Base-by-base conservation (phyloP, 2,797 vertebrate species). In the Podarcis siculus region DNA sequence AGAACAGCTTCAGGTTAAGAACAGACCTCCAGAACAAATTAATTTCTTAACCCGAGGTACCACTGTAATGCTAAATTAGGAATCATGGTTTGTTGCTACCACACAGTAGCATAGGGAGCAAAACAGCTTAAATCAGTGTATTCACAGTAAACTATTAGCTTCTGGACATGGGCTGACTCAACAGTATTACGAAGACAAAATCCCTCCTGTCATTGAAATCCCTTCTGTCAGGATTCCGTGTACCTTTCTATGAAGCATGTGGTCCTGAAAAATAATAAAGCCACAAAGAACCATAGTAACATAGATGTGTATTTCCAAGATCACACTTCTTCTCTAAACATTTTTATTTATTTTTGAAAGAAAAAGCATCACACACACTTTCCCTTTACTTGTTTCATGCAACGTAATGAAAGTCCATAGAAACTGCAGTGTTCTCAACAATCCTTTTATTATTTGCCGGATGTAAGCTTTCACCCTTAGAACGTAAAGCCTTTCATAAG, bases 211-310 rank as follows among this genome's bases (percentile, higher is more conserved):
- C 13, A 55, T 55, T 86, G 79, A 58, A 30, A 80, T 5, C 37
- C 39, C 25, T 84, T 42, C 0, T 45, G 25, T 17, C 0, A 0
- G 0, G 3, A 82, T 87, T 83, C 91, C 66, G 61, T 78, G 19
- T 71, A 77, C 66, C 82, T 86, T 89, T 79, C 83, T 76, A 75
- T 79, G 81, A 87, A 87, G 84, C 86, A 64, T 78, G 8, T 2
- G 0, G 83, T 42, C 45, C 3, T 0, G 1, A 69, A 23, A 17
- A 39, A 30, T 55, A 58, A 37, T 87, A 85, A 75, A 39, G 32
- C 45, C 12, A 58, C 8, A 88, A 85, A 1, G 66, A 90, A 0
- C 76, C 79, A 39, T 55, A 32, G 21, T 77, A 82, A 79, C 37
- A 30, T 69, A 21, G 39, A 15, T 69, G 69, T 71, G 64, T 49